phyloP scores from a whole-genome alignment of 2,888 invertebrate species.

The Orchesella flavescens region DNA sequence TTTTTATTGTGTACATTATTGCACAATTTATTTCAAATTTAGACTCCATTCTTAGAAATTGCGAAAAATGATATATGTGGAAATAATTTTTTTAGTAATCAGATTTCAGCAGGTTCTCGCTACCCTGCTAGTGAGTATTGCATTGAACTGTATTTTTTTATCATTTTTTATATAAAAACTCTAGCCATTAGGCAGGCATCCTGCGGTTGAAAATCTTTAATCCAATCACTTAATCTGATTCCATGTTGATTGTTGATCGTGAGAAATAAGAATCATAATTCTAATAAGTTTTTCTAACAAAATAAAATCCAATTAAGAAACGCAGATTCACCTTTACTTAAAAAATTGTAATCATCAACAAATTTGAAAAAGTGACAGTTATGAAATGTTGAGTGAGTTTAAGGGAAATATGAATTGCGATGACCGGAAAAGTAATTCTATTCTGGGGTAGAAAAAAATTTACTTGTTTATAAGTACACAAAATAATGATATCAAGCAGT shows the following conservation, averaged over 20 bases:
- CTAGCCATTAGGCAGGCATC: too few relatives aligned
- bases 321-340: background rate
- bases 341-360: background rate
- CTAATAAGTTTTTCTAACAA: background rate
- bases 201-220: too few relatives aligned
- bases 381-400: slow-evolving; percentile 20
- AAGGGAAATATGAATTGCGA: slow-evolving; percentile 44
- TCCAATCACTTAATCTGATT: too few relatives aligned
- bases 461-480: slow-evolving; percentile 15
- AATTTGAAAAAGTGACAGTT: slow-evolving; percentile 35
- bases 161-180: too few relatives aligned
- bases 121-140: too few relatives aligned
- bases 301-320: background rate
- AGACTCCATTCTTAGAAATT: too few relatives aligned
- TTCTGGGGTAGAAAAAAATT: slow-evolving; percentile 47
- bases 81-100: too few relatives aligned
- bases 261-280: background rate
- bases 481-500: slow-evolving; percentile 58
- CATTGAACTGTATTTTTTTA: too few relatives aligned
- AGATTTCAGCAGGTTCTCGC: too few relatives aligned
- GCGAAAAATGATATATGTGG: too few relatives aligned
- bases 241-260: background rate
- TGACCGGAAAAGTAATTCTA: slow-evolving; percentile 61
- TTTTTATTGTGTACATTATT: too few relatives aligned
- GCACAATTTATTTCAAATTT: too few relatives aligned